Evolutionary conservation across 2,888 invertebrate genomes (phyloP).

Genomic region (Chalcis sispes): DNA sequence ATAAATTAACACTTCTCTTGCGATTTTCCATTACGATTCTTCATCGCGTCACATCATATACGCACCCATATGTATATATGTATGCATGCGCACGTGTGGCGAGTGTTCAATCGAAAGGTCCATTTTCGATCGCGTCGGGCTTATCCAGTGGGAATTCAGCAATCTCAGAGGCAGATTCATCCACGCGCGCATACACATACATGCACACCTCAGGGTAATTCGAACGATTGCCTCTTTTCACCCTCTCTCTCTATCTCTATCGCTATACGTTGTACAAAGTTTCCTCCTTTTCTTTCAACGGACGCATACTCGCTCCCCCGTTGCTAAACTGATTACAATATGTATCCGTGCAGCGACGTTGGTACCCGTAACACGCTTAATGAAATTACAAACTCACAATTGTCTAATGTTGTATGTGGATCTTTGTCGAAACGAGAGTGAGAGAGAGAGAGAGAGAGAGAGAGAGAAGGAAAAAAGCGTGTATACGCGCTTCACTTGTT

Average conservation of each 20-base stretch:
- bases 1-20: no score
- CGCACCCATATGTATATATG: no score
- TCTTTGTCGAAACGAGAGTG: constrained; percentile 24
- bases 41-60: no score
- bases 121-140: constrained; percentile 8
- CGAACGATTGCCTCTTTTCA: constrained; percentile 37
- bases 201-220: constrained; percentile 38
- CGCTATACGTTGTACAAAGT: background rate
- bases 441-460: no score
- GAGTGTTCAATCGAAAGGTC: no score
- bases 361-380: constrained; percentile 63
- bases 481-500: constrained; percentile 1
- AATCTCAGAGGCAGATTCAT: constrained; percentile 53
- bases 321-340: constrained; percentile 70
- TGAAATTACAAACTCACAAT: constrained; percentile 69
- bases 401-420: constrained; percentile 66
- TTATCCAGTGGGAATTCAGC: constrained; percentile 39
- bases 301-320: constrained; percentile 60
- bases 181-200: no score
- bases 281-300: constrained; percentile 26
- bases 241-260: background rate
- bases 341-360: constrained; percentile 57
- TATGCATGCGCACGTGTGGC: no score
- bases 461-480: no score
- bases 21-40: no score